phyloP scores from a whole-genome alignment of 2,797 vertebrate species.

The Macropodus opercularis region DNA sequence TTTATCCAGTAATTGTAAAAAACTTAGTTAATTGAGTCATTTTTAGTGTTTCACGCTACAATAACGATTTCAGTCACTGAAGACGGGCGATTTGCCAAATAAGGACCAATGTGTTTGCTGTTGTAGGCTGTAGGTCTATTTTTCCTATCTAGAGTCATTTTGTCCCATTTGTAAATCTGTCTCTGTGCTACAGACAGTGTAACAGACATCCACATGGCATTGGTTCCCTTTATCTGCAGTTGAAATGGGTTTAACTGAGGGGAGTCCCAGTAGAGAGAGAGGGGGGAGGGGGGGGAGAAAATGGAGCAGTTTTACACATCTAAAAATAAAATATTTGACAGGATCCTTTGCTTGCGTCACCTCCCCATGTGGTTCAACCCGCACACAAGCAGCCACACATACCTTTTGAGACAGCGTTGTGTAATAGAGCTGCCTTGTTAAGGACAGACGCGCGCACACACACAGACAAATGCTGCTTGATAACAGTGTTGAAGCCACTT shows the following conservation, averaged over 20 bases:
- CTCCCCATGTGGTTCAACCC: constrained; percentile 55
- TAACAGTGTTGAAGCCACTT: constrained; percentile 21
- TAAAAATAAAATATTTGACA: constrained; percentile 80
- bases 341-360: constrained; percentile 70
- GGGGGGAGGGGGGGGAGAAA: constrained; percentile 47
- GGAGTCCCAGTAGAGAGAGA: constrained; percentile 56
- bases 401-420: constrained; percentile 50
- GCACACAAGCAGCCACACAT: constrained; percentile 44
- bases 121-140: constrained; percentile 25
- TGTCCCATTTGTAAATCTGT: constrained; percentile 45
- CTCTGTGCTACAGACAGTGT: constrained; percentile 45
- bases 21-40: constrained; percentile 26
- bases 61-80: constrained; percentile 4
- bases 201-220: constrained; percentile 35
- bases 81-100: constrained; percentile 23
- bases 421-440: constrained; percentile 51
- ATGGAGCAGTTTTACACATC: constrained; percentile 73
- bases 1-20: constrained; percentile 26
- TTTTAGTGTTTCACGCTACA: constrained; percentile 10
- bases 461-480: constrained; percentile 16
- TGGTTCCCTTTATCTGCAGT: constrained; percentile 57
- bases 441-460: constrained; percentile 12
- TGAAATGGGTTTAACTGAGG: constrained; percentile 58
- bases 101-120: constrained; percentile 12
- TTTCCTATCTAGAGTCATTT: constrained; percentile 29